Base-by-base conservation (phyloP, 1,140 invertebrate genomes). In the Muscidifurax raptorellus region DNA sequence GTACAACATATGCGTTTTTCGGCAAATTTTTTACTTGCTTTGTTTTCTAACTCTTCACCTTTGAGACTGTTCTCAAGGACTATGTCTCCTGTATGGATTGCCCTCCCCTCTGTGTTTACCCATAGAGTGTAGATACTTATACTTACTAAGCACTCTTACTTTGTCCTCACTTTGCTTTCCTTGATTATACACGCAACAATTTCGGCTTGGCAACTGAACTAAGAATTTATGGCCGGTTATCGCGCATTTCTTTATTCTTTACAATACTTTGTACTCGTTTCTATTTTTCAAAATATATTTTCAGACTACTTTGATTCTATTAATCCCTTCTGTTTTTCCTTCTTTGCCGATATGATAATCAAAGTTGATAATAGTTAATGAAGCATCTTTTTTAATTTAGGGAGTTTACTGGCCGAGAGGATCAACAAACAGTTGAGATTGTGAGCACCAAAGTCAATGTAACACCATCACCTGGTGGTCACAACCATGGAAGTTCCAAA, bases 401-500 rank as follows among this genome's bases (percentile, higher is more conserved):
- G 88, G 94, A 95, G 87, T 96, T 97, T 79, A 94, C 94, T 75
- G 95, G 95, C 75, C 94, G 94, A 74, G 96, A 97, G 87, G 95
- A 95, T 86, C 94, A 96, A 81, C 95, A 95, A 88, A 96, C 95
- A 71, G 94, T 95, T 15, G 95, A 95, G 88, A 93, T 97, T 30
- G 94, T 93, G 88, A 94, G 95, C 59, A 94, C 94, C 71, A 94
- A 97, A 89, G 96, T 97, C 22, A 94, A 95, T 77, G 94, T 98
- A 5, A 93, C 95, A 82, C 95, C 96, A 28, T 96, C 95, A 82
- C 92, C 94, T 27, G 96, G 95, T 25, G 94, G 91, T 59, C 96
- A 96, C 86, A 94, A 94, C 88, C 95, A 95, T 92, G 97, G 96
- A 36, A 97, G 96, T 89, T 98, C 97, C 0, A 97, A 98, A 92